These are phyloP conservation scores for Aspidoscelis tigris DNA, from an alignment of 2,113 vertebrate species.

Conservation along the genomic window DNA sequence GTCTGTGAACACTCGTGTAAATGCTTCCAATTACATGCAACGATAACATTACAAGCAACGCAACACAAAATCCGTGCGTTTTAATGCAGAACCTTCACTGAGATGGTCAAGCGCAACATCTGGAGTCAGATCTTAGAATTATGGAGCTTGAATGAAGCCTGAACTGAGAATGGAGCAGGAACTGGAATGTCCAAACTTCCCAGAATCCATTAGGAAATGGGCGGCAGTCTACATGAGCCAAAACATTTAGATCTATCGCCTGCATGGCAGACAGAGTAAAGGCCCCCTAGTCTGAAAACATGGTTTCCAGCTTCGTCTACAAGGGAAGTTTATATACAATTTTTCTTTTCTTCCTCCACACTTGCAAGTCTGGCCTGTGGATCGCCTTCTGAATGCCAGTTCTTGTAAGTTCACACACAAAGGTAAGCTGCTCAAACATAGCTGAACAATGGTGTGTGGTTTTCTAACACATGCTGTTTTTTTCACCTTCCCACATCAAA, in stretches of 20 bases:
- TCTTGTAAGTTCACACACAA: conserved; percentile 51
- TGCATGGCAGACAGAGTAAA: conserved; percentile 38
- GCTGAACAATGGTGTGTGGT: conserved; percentile 45
- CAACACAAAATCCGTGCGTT: no score
- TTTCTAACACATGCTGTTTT: conserved; percentile 53
- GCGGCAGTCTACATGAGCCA: no score
- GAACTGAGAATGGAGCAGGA: not conserved
- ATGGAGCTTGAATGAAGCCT: not conserved
- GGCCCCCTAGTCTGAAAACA: conserved; percentile 40
- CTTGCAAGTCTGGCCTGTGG: conserved; percentile 52
- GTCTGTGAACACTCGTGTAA: no score
- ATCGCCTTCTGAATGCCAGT: conserved; percentile 51
- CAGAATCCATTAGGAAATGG: no score
- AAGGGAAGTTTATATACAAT: conserved; percentile 19
- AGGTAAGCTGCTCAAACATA: conserved; percentile 60
- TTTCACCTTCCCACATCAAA: conserved; percentile 48
- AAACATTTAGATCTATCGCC: conserved; percentile 4
- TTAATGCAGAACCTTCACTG: no score
- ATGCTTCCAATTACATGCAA: no score
- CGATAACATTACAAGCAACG: no score
- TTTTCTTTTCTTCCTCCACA: conserved; percentile 35
- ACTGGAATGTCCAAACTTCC: not conserved
- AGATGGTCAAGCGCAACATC: no score
- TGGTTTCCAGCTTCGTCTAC: not conserved
- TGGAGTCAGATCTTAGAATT: no score